A percentile compares a stretch with the other conserved stretches of the same genome.
Evolutionary conservation across 64 coral and sea anemone genomes (phyloP).

Genomic region (Porites australiensis): DNA sequence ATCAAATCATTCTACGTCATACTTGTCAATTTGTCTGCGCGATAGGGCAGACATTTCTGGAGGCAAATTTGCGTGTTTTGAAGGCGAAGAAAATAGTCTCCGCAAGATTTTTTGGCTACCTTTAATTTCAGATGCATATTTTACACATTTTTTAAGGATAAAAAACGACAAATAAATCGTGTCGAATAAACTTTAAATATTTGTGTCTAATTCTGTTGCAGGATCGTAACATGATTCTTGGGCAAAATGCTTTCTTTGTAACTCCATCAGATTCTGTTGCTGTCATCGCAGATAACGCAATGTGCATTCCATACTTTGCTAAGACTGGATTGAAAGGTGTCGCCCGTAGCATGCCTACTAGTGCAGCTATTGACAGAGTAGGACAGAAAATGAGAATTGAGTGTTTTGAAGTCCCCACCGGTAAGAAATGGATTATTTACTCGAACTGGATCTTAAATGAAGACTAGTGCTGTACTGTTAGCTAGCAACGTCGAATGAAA

Average conservation of each 20-base stretch:
- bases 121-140: too few species aligned
- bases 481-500: too few species aligned
- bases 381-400: slow-evolving; percentile 79
- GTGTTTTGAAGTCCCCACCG: slow-evolving; percentile 94
- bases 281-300: slow-evolving; percentile 90
- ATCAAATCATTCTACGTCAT: too few species aligned
- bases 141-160: too few species aligned
- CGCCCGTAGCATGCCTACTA: slow-evolving; percentile 97
- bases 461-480: neutral
- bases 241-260: slow-evolving; percentile 96
- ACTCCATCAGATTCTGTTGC: slow-evolving; percentile 98
- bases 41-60: too few species aligned
- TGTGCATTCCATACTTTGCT: slow-evolving; percentile 91
- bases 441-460: neutral
- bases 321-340: slow-evolving; percentile 85
- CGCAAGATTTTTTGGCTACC: too few species aligned
- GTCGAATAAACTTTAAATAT: neutral
- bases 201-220: slow-evolving; percentile 17
- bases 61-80: too few species aligned
- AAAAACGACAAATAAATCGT: too few species aligned
- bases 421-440: slow-evolving; percentile 16
- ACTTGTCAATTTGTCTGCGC: too few species aligned
- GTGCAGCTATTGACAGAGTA: slow-evolving; percentile 96
- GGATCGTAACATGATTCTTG: slow-evolving; percentile 99
- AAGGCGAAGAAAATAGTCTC: too few species aligned